Evolutionary conservation across 1,140 invertebrate species (phyloP), one percentile per base, ranked within the genome.

Genomic region (Hyposmocoma kahamanoa): DNA sequence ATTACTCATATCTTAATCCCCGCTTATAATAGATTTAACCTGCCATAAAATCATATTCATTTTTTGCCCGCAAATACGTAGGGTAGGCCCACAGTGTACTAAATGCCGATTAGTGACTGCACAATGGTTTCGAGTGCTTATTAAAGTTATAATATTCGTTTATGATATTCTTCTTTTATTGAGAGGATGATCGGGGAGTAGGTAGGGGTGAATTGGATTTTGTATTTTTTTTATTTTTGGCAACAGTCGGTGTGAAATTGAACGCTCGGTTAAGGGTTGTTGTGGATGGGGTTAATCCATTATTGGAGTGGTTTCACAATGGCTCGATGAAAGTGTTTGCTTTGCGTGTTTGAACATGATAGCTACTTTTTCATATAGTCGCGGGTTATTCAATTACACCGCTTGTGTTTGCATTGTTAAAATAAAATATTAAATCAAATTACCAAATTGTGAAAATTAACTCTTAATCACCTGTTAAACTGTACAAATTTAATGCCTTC

Each of bases 1-100:
- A 81, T 78, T 74, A 78, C 64, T 75, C 76, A 84, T 79, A 80
- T 78, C 78, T 70, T 83, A 81, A 84, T 84, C 81, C 81, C 78
- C 68, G 60, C n/a, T n/a, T 59, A 82, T 83, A 81, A 84, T 83
- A 71, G 72, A 77, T 82, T 81, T 78, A 83, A 84, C 81, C 73
- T 84, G 74, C 68, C 79, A 82, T 83, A 73, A 83, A 85, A 83
- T 84, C 73, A 77, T 77, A 78, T 77, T 71, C 72, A 54, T 66
- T 80, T 80, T 77, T 68, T 69, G 61, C 41, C 47, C 45, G 67
- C 72, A 73, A 80, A 73, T 49, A 59, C 62, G 56, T 66, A 71
- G 78, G 79, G 72, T 68, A 3, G 42, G 52, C 50, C 41, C 62
- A 56, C 62, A 49, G 51, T 61, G 64, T 56, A 57, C 59, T 61